Conservation (phyloP, 2,113 vertebrate genomes). For the Zosterops hypoxanthus region DNA sequence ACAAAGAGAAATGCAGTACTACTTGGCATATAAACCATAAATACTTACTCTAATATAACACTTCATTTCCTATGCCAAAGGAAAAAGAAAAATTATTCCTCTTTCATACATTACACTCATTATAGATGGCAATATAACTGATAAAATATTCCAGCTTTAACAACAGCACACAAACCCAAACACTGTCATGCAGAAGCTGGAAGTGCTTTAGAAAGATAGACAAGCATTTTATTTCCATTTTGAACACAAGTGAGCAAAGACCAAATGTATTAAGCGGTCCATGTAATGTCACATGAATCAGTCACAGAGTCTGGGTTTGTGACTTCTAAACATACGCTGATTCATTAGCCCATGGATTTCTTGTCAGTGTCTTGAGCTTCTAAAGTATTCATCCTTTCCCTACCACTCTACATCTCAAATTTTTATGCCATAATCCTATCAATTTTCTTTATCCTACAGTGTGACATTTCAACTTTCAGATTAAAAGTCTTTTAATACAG, state of each 20-base stretch:
- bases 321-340: neutral
- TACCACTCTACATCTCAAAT: neutral
- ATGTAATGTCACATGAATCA: neutral
- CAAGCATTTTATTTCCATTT: constrained; percentile 8
- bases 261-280: neutral
- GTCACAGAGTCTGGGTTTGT: neutral
- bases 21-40: neutral
- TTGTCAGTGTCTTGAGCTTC: constrained; percentile 22
- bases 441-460: constrained; percentile 14
- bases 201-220: neutral
- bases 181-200: neutral
- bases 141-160: neutral
- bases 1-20: neutral
- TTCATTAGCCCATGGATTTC: constrained; percentile 46
- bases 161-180: neutral
- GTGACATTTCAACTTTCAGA: neutral
- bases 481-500: neutral
- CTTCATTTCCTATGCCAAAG: neutral
- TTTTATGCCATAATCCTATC: constrained; percentile 31
- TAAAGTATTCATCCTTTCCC: neutral
- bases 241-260: accelerated
- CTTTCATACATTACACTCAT: neutral
- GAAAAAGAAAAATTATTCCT: neutral
- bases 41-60: neutral
- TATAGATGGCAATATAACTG: neutral